These are phyloP conservation scores for Pherbina coryleti DNA, from an alignment of 2,888 invertebrate species.

Conservation along the genomic window DNA sequence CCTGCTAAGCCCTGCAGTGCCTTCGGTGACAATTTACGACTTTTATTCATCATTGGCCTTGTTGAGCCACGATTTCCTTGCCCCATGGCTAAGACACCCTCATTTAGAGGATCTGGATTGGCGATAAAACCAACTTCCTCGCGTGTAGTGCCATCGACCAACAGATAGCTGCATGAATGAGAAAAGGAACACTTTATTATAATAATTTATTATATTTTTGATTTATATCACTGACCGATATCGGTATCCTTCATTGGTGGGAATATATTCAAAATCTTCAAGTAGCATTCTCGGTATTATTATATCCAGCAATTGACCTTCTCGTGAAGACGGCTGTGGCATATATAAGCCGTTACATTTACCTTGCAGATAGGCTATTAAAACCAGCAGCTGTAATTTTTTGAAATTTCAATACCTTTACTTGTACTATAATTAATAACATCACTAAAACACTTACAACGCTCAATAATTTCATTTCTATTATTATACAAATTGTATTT, in stretches of 20 bases:
- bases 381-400: conserved; percentile 28
- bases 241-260: conserved; percentile 57
- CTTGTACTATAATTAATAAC: neutral
- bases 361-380: conserved; percentile 6
- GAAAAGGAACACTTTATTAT: neutral
- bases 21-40: conserved; percentile 61
- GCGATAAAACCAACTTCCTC: conserved; percentile 56
- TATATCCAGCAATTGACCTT: conserved; percentile 54
- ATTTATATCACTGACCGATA: conserved; percentile 53
- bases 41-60: conserved; percentile 48
- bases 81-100: conserved; percentile 43
- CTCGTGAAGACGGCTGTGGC: neutral
- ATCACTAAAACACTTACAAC: conserved; percentile 34
- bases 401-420: conserved; percentile 27
- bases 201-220: neutral
- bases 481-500: neutral
- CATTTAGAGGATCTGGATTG: conserved; percentile 41
- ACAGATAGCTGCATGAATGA: conserved; percentile 52
- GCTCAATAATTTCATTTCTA: conserved; percentile 29
- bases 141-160: conserved; percentile 56
- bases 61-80: neutral
- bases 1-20: conserved; percentile 59
- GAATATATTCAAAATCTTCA: conserved; percentile 59
- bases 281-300: conserved; percentile 49
- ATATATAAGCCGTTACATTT: neutral